Evolutionary conservation across 2,113 vertebrate species (phyloP), one percentile per base, ranked within the genome.

Genomic region (Cebus imitator): DNA sequence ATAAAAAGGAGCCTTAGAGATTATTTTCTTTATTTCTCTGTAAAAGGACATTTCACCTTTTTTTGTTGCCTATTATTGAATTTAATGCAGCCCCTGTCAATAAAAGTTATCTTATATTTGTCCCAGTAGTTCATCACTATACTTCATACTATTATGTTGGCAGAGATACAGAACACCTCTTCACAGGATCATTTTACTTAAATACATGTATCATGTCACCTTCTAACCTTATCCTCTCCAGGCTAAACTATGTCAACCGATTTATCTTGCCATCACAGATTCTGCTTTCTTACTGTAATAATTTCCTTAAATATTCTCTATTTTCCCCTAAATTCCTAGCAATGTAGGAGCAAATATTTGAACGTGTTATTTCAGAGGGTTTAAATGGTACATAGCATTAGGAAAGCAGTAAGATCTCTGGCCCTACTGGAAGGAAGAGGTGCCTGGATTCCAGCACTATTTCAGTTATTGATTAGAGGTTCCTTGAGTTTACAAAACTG

Each of bases 391-490:
- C 14, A 14, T 23, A n/a, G 8, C 52, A 30, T 78, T 64, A 73
- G 37, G 76, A 32, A 82, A 58, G 35, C 23, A 90, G 32, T 20
- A 86, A 83, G 17, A 91, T 3, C 17, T 13, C 5, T 27, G 20
- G 52, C 2, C 14, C 55, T 66, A 13, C 37, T 32, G 35, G 52
- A 95, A 80, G 55, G 13, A 35, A 66, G 13, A 37, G 50, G 45
- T 40, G 10, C 12, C 85, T 81, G 25, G 27, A 84, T 64, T 86
- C 25, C 37, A 91, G 32, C 13, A 5, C 66, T 76, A 37, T 57
- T 96, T 97, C n/a, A 88, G 58, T 87, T 92, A 91, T 13, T 95
- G 66, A 72, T 72, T 70, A 64, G 14, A 70, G 48, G 32, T 75
- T 9, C 13, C 30, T 83, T 93, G 8, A 48, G 16, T 3, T 79